Evolutionary conservation across 2,888 invertebrate species (phyloP).

Genomic region (Poecilobothrus nobilitatus): DNA sequence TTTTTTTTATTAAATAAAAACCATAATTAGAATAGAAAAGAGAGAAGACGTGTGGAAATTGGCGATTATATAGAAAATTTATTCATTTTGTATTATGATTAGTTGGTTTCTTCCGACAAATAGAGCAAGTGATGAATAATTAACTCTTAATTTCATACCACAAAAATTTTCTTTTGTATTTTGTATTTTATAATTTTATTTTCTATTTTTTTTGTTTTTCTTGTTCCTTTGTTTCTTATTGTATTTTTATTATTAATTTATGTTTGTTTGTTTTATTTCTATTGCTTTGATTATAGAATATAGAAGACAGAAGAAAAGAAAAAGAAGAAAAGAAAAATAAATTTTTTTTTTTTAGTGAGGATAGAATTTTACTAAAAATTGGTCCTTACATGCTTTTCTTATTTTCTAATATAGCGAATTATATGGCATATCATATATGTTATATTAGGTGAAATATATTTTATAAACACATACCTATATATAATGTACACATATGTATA

Average conservation of each 20-base stretch:
- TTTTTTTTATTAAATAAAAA: too few relatives aligned
- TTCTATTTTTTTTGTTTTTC: not conserved
- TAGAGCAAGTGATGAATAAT: conserved; percentile 21
- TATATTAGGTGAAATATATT: not conserved
- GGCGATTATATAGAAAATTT: too few relatives aligned
- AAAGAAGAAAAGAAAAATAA: too few relatives aligned
- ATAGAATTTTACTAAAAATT: not conserved
- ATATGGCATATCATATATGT: not conserved
- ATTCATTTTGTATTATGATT: conserved; percentile 13
- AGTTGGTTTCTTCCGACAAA: conserved; percentile 18
- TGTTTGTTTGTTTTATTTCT: not conserved
- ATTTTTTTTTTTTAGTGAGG: not conserved
- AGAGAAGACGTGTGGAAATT: too few relatives aligned
- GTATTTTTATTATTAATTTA: not conserved
- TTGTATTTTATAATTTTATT: not conserved
- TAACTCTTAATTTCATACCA: conserved; percentile 13
- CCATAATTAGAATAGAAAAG: too few relatives aligned
- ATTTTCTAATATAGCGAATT: not conserved
- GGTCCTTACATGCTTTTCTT: not conserved
- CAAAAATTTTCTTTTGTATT: not conserved
- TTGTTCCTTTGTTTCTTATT: not conserved
- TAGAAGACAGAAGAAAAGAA: too few relatives aligned
- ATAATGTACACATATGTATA: too few relatives aligned
- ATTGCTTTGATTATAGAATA: not conserved
- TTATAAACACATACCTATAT: too few relatives aligned